Percentiles rank a stretch among this genome's conserved stretches.
Evolutionary conservation across 2,888 invertebrate species (phyloP).

Genomic region (Antitype chi): DNA sequence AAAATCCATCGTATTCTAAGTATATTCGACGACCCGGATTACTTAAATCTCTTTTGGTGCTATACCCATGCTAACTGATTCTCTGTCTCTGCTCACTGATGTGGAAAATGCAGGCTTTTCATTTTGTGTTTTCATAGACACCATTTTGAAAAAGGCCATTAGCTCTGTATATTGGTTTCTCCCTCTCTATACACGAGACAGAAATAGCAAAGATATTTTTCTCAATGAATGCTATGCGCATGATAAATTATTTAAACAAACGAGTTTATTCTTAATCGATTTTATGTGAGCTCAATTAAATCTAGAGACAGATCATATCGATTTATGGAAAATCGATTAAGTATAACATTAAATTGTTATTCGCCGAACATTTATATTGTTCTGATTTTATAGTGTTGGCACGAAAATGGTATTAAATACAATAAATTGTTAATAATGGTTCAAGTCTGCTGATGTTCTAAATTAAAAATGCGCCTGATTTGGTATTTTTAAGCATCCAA

Average conservation of each 20-base stretch:
- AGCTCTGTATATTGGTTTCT: not conserved
- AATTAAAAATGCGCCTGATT: not conserved
- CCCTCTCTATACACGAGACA: no score
- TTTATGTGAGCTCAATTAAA: not conserved
- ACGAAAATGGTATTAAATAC: constrained; percentile 8
- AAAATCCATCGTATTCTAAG: no score
- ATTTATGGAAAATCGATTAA: constrained; percentile 11
- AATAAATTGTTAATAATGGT: constrained; percentile 4
- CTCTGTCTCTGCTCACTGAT: not conserved
- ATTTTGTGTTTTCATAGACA: not conserved
- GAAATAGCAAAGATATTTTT: not conserved
- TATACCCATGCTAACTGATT: no score
- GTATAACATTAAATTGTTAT: constrained; percentile 1
- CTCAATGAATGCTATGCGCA: not conserved
- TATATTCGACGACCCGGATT: no score
- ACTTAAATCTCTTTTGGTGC: no score
- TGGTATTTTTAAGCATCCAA: not conserved
- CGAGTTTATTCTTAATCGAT: not conserved
- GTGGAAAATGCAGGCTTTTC: not conserved
- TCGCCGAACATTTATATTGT: not conserved
- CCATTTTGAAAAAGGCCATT: not conserved
- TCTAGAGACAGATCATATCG: constrained; percentile 8
- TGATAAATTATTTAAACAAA: not conserved
- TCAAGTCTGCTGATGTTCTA: not conserved
- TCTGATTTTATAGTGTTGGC: constrained; percentile 9